Conservation (phyloP, 2,888 invertebrate species). For the Hydrotaea cyrtoneurina region DNA sequence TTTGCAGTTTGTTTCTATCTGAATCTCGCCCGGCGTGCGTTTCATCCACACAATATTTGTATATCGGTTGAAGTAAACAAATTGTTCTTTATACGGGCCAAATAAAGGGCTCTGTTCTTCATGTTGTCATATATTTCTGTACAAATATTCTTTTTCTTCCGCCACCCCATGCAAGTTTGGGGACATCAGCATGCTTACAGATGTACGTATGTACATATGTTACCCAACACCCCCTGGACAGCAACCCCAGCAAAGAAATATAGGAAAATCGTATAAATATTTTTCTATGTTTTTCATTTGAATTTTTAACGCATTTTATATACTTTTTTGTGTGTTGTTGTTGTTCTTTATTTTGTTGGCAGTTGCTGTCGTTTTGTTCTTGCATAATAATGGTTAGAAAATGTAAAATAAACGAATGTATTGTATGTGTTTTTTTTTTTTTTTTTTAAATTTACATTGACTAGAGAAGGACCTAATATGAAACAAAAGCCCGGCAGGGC, state of each 20-base stretch:
- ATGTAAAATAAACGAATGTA: slow-evolving; percentile 43
- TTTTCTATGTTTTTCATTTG: slow-evolving; percentile 44
- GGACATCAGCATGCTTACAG: background rate
- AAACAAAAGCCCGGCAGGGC: slow-evolving; percentile 23
- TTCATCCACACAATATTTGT: no score
- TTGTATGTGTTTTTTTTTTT: slow-evolving; percentile 10
- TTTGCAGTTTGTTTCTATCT: background rate
- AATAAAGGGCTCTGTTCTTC: slow-evolving; percentile 5
- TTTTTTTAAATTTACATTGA: slow-evolving; percentile 35
- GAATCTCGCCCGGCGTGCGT: background rate
- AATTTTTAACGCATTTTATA: slow-evolving; percentile 47
- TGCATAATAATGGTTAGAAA: slow-evolving; percentile 39
- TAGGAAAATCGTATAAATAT: slow-evolving; percentile 40
- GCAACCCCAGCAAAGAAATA: background rate
- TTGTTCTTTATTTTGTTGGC: no score
- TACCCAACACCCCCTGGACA: slow-evolving; percentile 3
- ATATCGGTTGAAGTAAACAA: slow-evolving; percentile 16
- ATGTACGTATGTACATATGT: background rate
- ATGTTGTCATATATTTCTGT: slow-evolving; percentile 13
- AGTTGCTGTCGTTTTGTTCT: slow-evolving; percentile 9
- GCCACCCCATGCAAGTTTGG: background rate
- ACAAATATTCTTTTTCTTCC: background rate
- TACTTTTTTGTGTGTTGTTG: background rate
- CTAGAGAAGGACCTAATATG: slow-evolving; percentile 15
- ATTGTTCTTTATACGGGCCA: slow-evolving; percentile 1